These are phyloP conservation scores for Thera britannica DNA, from an alignment of 2,888 invertebrate species.

Conservation along the genomic window DNA sequence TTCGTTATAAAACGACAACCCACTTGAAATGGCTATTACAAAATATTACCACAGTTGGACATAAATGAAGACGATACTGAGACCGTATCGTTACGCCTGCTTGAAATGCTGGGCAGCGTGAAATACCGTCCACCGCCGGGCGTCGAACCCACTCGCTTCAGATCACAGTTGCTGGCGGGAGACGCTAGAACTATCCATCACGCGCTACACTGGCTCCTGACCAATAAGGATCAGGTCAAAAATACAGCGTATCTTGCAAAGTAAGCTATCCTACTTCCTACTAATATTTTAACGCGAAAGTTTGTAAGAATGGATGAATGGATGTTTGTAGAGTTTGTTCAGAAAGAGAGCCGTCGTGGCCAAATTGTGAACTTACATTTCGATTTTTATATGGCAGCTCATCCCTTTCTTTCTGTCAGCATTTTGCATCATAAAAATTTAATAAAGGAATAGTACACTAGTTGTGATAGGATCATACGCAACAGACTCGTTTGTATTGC, in stretches of 20 bases:
- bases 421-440: too few species aligned
- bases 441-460: too few species aligned
- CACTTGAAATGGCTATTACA: neutral
- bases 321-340: too few species aligned
- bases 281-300: too few species aligned
- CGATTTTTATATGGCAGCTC: too few species aligned
- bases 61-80: conserved; percentile 91
- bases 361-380: too few species aligned
- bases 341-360: too few species aligned
- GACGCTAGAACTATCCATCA: conserved; percentile 91
- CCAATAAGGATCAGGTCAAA: conserved; percentile 89
- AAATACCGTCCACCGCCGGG: conserved; percentile 89
- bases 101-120: conserved; percentile 89
- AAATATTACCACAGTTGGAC: conserved; percentile 78
- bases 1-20: too few species aligned
- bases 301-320: too few species aligned
- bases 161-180: conserved; percentile 83
- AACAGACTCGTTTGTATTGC: too few species aligned
- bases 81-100: conserved; percentile 88
- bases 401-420: too few species aligned
- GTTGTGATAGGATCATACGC: too few species aligned
- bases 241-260: conserved; percentile 94
- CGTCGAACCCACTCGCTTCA: conserved; percentile 72
- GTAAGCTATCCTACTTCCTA: conserved; percentile 52
- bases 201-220: conserved; percentile 92